Evolutionary conservation across 2,888 invertebrate species (phyloP).

Genomic region (Dastarcus helophoroides): DNA sequence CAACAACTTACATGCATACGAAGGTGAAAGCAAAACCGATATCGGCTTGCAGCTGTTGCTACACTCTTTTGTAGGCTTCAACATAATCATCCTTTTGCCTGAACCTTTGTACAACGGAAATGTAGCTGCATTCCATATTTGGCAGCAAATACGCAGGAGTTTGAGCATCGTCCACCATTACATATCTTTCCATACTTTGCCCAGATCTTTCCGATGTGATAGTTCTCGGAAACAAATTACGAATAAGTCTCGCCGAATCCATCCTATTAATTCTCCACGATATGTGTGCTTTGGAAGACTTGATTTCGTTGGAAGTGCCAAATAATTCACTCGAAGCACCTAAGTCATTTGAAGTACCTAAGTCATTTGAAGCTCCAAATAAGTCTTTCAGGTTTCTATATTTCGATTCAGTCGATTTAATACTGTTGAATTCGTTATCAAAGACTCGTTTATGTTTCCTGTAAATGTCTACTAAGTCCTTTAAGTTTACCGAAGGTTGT

Average conservation of each 20-base stretch:
- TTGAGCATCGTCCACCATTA: constrained; percentile 61
- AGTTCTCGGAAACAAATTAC: constrained; percentile 63
- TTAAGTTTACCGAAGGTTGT: constrained; percentile 43
- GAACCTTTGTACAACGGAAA: constrained; percentile 62
- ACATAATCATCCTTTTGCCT: constrained; percentile 59
- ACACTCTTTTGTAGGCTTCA: constrained; percentile 71
- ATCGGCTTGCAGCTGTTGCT: constrained; percentile 56
- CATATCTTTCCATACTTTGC: constrained; percentile 64
- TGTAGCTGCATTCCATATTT: constrained; percentile 71
- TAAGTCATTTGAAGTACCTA: neutral
- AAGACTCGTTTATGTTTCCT: constrained; percentile 46
- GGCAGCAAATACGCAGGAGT: constrained; percentile 58
- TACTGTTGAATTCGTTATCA: constrained; percentile 49
- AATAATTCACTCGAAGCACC: no score
- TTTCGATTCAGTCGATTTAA: constrained; percentile 33
- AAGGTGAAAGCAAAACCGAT: constrained; percentile 56
- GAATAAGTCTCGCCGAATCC: constrained; percentile 56
- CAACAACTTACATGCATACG: constrained; percentile 63
- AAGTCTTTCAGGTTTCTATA: constrained; percentile 23
- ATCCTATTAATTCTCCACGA: constrained; percentile 69
- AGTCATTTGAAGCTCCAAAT: constrained; percentile 15
- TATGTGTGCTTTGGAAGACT: constrained; percentile 26
- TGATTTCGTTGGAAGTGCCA: constrained; percentile 10
- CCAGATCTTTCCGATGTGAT: constrained; percentile 51
- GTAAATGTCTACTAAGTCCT: constrained; percentile 47